Evolutionary conservation across 2,888 invertebrate species (phyloP).

Genomic region (Aspidiotus destructor): DNA sequence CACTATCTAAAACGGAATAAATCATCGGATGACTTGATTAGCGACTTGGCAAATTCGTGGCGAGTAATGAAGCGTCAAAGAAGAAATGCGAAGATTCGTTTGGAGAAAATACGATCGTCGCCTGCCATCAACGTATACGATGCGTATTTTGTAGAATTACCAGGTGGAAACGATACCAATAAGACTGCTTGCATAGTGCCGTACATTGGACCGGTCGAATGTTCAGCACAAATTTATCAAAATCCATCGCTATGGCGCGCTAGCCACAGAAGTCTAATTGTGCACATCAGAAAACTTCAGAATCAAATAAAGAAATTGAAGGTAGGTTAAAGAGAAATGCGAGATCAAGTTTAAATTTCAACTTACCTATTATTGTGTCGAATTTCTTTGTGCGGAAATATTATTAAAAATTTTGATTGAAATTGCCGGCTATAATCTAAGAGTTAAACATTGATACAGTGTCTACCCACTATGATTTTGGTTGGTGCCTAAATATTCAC

Average conservation of each 20-base stretch:
- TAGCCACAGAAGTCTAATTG: constrained; percentile 73
- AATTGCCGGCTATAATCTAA: too few species aligned
- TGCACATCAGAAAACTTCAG: constrained; percentile 72
- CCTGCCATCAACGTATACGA: constrained; percentile 52
- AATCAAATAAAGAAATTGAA: constrained; percentile 75
- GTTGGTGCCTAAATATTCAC: too few species aligned
- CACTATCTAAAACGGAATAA: constrained; percentile 23
- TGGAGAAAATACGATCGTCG: constrained; percentile 45
- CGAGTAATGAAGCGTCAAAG: constrained; percentile 25
- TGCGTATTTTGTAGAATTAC: constrained; percentile 53
- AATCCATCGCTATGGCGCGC: constrained; percentile 76
- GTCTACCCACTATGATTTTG: too few species aligned
- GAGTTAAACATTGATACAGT: too few species aligned
- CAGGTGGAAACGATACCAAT: constrained; percentile 41
- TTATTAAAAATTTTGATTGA: too few species aligned
- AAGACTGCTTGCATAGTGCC: constrained; percentile 60
- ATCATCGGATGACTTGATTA: constrained; percentile 26
- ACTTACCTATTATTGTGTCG: too few species aligned
- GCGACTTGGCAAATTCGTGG: constrained; percentile 30
- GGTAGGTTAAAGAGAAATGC: constrained; percentile 43
- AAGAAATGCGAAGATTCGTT: constrained; percentile 4
- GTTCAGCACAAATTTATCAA: constrained; percentile 70
- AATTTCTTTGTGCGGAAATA: too few species aligned
- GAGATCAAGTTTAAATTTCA: too few species aligned
- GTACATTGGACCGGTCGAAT: constrained; percentile 64